Evolutionary conservation across 2,888 invertebrate genomes (phyloP), one percentile per base, ranked within the genome.

Genomic region (Myopa tessellatipennis): DNA sequence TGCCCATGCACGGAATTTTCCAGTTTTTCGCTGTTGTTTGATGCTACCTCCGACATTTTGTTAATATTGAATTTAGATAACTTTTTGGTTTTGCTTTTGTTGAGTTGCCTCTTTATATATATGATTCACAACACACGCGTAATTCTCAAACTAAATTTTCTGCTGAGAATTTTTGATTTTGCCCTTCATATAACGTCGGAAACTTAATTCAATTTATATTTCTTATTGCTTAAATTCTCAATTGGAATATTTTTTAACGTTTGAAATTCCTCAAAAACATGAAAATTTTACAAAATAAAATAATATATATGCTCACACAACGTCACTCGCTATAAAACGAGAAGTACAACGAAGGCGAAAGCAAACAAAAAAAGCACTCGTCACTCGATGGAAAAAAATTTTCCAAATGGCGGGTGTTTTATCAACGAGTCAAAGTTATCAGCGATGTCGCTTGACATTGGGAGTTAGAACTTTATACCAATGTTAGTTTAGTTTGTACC

Each of bases 21-120:
- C 77, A 83, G 81, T 74, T 83, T 83, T 73, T 84, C 81, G 80
- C 61, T 82, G 80, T 82, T 82, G 78, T 81, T 82, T 70, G 79
- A 82, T 69, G 83, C 83, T 79, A 84, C 81, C 81, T 86, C 85
- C 14, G 87, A 86, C 87, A 87, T 87, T 79, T 77, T 81, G 78
- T 76, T 36, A 38, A 74, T 55, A 34, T 77, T 74, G 26, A 38
- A 34, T 74, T 74, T 16, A 61, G 16, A 26, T 45, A 45, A 71
- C 73, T 75, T 74, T 52, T 65, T 75, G 74, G 26, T 55, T 26
- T 72, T 77, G 38, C n/a, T 34, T 50, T 34, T 58, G 38, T 16
- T 75, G 6, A 18, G 75, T 71, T 60, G 18, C 52, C 61, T 74
- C 40, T 65, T 75, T 76, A 52, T 70, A 77, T 58, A 68, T 50